Base-by-base conservation (phyloP, 1,140 invertebrate genomes). In the Pseudachorutes palmiensis region DNA sequence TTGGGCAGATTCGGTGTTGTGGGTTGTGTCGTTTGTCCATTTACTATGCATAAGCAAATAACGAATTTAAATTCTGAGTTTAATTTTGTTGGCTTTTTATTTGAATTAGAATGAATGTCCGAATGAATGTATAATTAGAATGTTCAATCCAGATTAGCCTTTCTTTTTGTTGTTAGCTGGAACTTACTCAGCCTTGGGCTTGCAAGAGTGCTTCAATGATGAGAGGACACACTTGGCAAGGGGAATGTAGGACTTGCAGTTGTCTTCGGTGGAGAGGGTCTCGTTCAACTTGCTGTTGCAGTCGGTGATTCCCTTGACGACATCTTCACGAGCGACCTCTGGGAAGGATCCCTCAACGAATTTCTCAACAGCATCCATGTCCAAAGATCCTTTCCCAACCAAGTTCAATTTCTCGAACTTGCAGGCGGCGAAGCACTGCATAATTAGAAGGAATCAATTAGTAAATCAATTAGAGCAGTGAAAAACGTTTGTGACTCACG, bases 321-420 rank as follows among this genome's bases (percentile, higher is more conserved):
- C 5, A 5, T 14, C 51, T 5, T 55, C 51, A 12, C 24, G 51
- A 16, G 51, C 12, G 24, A 16, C 51, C 24, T 55, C 51, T 5
- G 51, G 51, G 51, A 16, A 55, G 12, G 51, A 12, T 5, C 9
- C 12, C 24, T 55, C 51, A 26, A 55, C 24, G 51, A 19, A 3
- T 22, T 55, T 55, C 51, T 24, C 51, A 5, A 55, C 51, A 26
- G 51, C 51, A 55, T 55, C 51, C 51, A 55, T 16, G 24, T 55
- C 51, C 51, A 55, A 55, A 5, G 9, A 14, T 24, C 51, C 51
- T 5, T 55, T 22, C 24, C 24, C 51, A 55, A 55, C 51, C 51
- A 55, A 26, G 51, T 55, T 55, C 51, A 55, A 24, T 55, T 55
- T 55, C 51, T 55, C 51, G 24, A 55, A 55, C 24, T 55, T 55